Evolutionary conservation across 2,888 invertebrate species (phyloP).

Genomic region (Morpho achilles): DNA sequence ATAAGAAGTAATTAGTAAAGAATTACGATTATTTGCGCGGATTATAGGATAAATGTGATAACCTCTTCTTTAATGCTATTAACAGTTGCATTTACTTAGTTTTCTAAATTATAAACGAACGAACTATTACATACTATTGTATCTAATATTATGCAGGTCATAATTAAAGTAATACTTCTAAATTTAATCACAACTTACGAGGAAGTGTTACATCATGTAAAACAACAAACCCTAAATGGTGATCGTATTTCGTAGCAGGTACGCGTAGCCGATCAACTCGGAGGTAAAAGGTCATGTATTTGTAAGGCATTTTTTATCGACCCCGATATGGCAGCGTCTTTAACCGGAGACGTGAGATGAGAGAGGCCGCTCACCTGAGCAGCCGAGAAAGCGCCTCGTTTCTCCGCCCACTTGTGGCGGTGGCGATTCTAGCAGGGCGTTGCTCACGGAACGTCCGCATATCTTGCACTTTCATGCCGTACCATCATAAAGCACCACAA

Average conservation of each 20-base stretch:
- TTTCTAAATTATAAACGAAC: too few species aligned
- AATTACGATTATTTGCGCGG: too few species aligned
- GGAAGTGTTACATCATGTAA: constrained; percentile 19
- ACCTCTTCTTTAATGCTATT: too few species aligned
- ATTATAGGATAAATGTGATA: too few species aligned
- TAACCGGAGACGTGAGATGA: constrained; percentile 54
- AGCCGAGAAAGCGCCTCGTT: constrained; percentile 56
- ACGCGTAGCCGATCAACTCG: constrained; percentile 13
- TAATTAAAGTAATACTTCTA: too few species aligned
- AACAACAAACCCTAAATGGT: constrained; percentile 2
- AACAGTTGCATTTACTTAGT: too few species aligned
- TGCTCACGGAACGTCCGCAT: constrained; percentile 75
- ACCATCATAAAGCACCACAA: constrained; percentile 76
- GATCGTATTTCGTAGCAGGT: constrained; percentile 2
- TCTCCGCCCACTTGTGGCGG: constrained; percentile 75
- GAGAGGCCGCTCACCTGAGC: constrained; percentile 71
- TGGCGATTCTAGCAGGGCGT: constrained; percentile 46
- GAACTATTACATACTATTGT: too few species aligned
- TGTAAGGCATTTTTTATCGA: constrained; percentile 55
- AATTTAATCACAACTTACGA: too few species aligned
- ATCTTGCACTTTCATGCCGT: constrained; percentile 71
- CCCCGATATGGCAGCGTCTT: constrained; percentile 63
- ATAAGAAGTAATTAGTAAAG: too few species aligned
- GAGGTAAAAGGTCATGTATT: constrained; percentile 27
- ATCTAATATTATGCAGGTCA: too few species aligned